Conservation (phyloP, 92 coral and sea anemone genomes). For the Bergia puertoricense region DNA sequence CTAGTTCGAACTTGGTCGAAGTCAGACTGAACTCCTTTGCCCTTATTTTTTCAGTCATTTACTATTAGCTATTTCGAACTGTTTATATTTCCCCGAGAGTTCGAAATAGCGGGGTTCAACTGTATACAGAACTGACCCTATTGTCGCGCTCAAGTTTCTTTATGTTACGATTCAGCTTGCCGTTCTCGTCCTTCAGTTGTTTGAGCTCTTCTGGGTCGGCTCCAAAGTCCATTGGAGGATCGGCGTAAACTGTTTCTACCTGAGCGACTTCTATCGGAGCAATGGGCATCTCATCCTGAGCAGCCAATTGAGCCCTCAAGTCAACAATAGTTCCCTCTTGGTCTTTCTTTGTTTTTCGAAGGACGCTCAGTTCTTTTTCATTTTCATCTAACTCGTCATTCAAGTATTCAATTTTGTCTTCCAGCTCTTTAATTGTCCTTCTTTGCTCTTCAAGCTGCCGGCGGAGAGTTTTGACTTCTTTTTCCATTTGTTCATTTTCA, state of each 20-base stretch:
- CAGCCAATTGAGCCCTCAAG: conserved; percentile 69
- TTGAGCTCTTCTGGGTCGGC: conserved; percentile 72
- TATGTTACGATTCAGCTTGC: conserved; percentile 53
- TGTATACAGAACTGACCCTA: conserved; percentile 12
- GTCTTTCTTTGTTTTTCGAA: conserved; percentile 58
- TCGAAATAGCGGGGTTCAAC: too few relatives aligned
- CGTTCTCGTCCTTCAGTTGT: conserved; percentile 70
- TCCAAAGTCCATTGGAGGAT: conserved; percentile 71
- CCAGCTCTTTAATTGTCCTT: conserved; percentile 53
- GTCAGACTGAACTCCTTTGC: too few relatives aligned
- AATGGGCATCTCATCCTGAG: conserved; percentile 64
- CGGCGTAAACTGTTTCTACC: conserved; percentile 65
- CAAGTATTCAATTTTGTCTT: conserved; percentile 68
- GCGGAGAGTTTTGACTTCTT: conserved; percentile 56
- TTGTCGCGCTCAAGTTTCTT: conserved; percentile 65
- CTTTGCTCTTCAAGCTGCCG: conserved; percentile 60
- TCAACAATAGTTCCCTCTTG: conserved; percentile 69
- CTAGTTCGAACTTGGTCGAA: too few relatives aligned
- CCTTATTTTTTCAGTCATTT: too few relatives aligned
- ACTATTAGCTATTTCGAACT: too few relatives aligned
- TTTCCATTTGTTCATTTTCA: conserved; percentile 76
- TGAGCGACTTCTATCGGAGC: conserved; percentile 63
- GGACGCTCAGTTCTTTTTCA: conserved; percentile 69
- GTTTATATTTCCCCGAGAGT: too few relatives aligned
- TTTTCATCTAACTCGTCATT: conserved; percentile 72